A percentile compares a stretch with the other conserved stretches of the same genome.
Evolutionary conservation across 2,888 invertebrate species (phyloP).

Genomic region (Acleris laterana): DNA sequence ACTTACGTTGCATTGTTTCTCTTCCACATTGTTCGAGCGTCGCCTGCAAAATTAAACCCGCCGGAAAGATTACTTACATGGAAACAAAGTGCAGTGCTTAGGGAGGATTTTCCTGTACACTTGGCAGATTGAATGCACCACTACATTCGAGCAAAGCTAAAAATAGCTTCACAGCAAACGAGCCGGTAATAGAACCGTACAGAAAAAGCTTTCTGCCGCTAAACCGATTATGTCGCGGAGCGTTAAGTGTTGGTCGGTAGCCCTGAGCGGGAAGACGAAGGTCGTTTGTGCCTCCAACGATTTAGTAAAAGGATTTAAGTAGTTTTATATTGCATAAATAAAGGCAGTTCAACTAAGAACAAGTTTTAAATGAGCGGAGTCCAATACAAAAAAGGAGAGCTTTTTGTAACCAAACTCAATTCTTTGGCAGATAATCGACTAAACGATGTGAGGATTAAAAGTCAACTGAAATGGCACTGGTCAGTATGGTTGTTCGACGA

Average conservation of each 20-base stretch:
- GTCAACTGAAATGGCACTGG: too few species aligned
- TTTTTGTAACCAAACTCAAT: too few species aligned
- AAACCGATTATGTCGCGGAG: constrained; percentile 26
- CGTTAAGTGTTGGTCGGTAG: constrained; percentile 26
- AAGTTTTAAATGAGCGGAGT: too few species aligned
- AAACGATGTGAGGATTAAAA: too few species aligned
- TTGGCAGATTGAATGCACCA: constrained; percentile 32
- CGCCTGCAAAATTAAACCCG: constrained; percentile 18
- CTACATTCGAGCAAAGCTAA: constrained; percentile 13
- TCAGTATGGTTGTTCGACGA: too few species aligned
- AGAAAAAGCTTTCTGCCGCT: constrained; percentile 32
- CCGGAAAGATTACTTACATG: constrained; percentile 25
- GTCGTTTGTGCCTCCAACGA: background rate
- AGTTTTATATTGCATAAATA: too few species aligned
- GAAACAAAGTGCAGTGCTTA: constrained; percentile 16
- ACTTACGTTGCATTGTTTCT: constrained; percentile 6
- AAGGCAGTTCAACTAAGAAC: too few species aligned
- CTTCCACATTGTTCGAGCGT: constrained; percentile 16
- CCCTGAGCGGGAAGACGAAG: constrained; percentile 14
- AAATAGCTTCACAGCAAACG: constrained; percentile 32
- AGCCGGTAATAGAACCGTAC: constrained; percentile 16
- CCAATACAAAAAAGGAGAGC: too few species aligned
- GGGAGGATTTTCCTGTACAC: constrained; percentile 16
- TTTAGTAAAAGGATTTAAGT: background rate
- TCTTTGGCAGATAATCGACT: too few species aligned